Evolutionary conservation across 2,797 vertebrate genomes (phyloP), one percentile per base, ranked within the genome.

Genomic region (Acestrorhynchus altus): DNA sequence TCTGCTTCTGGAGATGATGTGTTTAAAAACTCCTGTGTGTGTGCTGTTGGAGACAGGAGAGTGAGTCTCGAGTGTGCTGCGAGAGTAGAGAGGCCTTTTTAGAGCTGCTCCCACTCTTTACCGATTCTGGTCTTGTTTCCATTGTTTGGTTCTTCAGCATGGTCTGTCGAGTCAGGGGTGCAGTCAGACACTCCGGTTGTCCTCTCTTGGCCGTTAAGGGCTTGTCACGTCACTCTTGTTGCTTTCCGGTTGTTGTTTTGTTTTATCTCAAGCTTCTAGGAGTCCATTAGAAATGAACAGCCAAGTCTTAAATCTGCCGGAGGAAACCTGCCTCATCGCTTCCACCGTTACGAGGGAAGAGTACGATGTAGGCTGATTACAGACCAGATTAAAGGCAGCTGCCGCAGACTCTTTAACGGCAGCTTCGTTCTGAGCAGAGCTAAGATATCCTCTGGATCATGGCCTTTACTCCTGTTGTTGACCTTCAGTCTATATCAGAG

Each of bases 71-170:
- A 47, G 39, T 59, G 46, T 18, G 57, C 57, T 60, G 57, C 13
- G 63, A 67, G 76, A 79, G 83, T 70, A 47, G 79, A 10, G 74
- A 82, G 87, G 88, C 83, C 52, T 86, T 84, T 78, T 73, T 63
- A 72, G 80, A 84, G 88, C 85, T 89, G 86, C 89, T 91, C 86
- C 87, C 89, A 87, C 89, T 89, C 80, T 83, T 65, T 81, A 70
- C 56, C 71, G 81, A 16, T 56, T 56, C 79, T 80, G 71, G 72
- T 40, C 69, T 46, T 70, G 61, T 83, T 65, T 82, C 74, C 65
- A 73, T 84, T n/a, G 0, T 46, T 56, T 20, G 51, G 65, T 20
- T 61, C 81, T 83, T 83, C 49, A 49, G 61, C 83, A 63, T 75
- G 67, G 65, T 65, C 67, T 75, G 65, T 39, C 2, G 65, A 76